Percentiles rank a stretch among this genome's conserved stretches.
phyloP scores from a whole-genome alignment of 2,113 vertebrate genomes.

The Ia io region DNA sequence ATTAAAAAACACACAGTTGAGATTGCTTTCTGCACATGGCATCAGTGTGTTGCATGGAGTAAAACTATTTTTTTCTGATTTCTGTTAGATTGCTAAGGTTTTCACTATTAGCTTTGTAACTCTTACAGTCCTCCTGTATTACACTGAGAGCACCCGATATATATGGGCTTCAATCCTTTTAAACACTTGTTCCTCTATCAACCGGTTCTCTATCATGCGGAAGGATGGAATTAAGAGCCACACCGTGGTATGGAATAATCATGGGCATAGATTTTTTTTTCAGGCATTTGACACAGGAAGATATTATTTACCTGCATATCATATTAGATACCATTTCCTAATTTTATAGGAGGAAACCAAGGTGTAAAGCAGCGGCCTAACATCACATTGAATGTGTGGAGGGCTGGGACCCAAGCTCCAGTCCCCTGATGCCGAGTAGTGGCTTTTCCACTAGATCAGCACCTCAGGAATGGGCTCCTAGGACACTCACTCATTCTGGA shows the following conservation, averaged over 20 bases:
- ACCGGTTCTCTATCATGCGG: background rate
- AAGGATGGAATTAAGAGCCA: background rate
- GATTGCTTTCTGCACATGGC: background rate
- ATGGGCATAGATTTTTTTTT: background rate
- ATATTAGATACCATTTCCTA: background rate
- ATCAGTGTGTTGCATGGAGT: background rate
- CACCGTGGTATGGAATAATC: background rate
- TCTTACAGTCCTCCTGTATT: conserved; percentile 12
- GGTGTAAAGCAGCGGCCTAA: background rate
- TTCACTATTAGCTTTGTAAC: conserved; percentile 27
- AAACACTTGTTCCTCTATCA: background rate
- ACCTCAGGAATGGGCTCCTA: background rate
- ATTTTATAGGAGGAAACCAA: background rate
- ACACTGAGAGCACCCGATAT: background rate
- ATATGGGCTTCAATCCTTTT: background rate
- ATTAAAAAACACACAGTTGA: background rate
- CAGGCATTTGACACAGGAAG: conserved; percentile 1
- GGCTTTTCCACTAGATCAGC: background rate
- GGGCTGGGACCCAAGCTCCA: background rate
- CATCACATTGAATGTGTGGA: background rate
- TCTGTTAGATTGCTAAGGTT: conserved; percentile 19
- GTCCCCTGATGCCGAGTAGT: background rate
- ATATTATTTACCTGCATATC: background rate
- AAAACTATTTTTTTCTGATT: background rate
- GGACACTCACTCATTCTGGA: background rate